Evolutionary conservation across 1,140 invertebrate genomes (phyloP), one percentile per base, ranked within the genome.

Genomic region (Brachionus rotundiformis): DNA sequence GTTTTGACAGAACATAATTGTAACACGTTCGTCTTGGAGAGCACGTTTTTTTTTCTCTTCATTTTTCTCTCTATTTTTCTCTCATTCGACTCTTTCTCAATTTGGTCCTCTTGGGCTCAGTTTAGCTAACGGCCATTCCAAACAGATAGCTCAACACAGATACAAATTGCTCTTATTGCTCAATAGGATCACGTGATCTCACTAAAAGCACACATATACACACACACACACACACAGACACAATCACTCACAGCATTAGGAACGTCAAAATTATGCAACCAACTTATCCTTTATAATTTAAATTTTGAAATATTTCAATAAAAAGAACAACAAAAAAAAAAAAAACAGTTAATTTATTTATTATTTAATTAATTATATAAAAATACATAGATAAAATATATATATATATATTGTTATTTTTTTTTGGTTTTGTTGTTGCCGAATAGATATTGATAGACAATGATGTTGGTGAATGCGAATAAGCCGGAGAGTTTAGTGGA

Each of bases 361-460:
- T 10, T 39, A 39, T 2, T 39, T 39, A 36, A 36, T 39, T 10
- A 39, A 27, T 61, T 61, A n/a, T n/a, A n/a, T n/a, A n/a, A n/a
- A n/a, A n/a, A n/a, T n/a, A n/a, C n/a, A n/a, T n/a, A n/a, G n/a
- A n/a, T n/a, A n/a, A n/a, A n/a, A n/a, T n/a, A n/a, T n/a, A n/a
- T n/a, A n/a, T n/a, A n/a, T n/a, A n/a, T n/a, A n/a, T n/a, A n/a
- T n/a, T n/a, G n/a, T n/a, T n/a, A n/a, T n/a, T n/a, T n/a, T 31
- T 68, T 27, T 27, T 68, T 68, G n/a, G 25, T 8, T 8, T 68
- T 68, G 65, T 68, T 68, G 65, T 68, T 68, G 63, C n/a, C n/a
- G n/a, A n/a, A n/a, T n/a, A n/a, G n/a, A n/a, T n/a, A 2, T 25
- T 68, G 23, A 13, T n/a, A 31, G 16, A 33, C 23, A 10, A 33